Evolutionary conservation across 2,888 invertebrate species (phyloP), one percentile per base, ranked within the genome.

Genomic region (Melinaea marsaeus): DNA sequence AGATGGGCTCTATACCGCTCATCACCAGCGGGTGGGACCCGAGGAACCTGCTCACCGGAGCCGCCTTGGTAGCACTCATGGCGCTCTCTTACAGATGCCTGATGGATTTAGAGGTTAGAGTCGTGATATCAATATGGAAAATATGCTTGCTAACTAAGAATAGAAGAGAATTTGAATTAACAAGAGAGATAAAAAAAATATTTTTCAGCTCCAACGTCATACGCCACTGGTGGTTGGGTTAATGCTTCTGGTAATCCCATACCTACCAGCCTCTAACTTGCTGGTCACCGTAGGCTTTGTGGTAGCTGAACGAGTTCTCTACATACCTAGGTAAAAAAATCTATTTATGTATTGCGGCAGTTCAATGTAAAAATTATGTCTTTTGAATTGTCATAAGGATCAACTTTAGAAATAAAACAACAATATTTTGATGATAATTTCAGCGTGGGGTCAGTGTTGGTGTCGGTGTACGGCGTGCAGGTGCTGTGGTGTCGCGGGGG

Each of bases 221-320:
- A 91, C 93, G 0, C 93, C 95, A 0, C 89, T 94, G n/a, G 92
- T 94, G 11, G 91, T 94, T 48, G 95, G 95, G 2, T 80, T 95
- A 72, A 88, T 95, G 83, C 87, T 97, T 72, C 90, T 97, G 68
- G 93, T 95, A 63, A 87, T 97, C 61, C 96, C 97, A 3, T 97
- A 96, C 84, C 91, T 97, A 60, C 97, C 97, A 2, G 97, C 97
- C 0, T 95, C 96, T 65, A 97, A 97, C 82, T 83, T 96, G 48
- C 90, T 95, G 64, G 94, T 95, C 71, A 95, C 95, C 0, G 95
- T 95, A 3, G 96, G 96, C 42, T 96, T 96, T 77, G 95, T 96
- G 6, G 93, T 97, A 0, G 97, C 97, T 0, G 97, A 98, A 83
- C 91, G 97, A 71, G 95, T 97, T 45, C 92, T 97, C 13, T 97